Conservation (phyloP, 2,113 vertebrate genomes). For the Dunckerocampus dactyliophorus region DNA sequence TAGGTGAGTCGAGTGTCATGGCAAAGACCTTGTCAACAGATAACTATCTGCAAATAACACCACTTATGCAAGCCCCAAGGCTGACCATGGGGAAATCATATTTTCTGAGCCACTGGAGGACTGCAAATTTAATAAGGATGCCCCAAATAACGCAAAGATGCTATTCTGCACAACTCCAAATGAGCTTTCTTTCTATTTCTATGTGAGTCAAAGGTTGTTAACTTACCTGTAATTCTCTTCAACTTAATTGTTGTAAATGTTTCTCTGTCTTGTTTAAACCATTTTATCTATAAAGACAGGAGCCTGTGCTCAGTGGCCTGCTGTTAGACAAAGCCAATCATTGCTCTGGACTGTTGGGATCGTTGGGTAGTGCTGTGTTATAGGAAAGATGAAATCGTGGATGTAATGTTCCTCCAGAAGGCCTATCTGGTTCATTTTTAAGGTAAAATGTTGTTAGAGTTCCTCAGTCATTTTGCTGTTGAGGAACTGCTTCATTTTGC, state of each 20-base stretch:
- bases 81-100: conserved; percentile 28
- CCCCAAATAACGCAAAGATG: no score
- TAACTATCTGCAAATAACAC: conserved; percentile 72
- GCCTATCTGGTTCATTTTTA: neutral
- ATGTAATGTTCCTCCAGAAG: neutral
- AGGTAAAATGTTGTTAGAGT: neutral
- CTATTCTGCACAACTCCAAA: neutral
- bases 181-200: neutral
- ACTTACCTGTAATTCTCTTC: neutral
- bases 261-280: neutral
- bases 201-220: no score
- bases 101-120: conserved; percentile 29
- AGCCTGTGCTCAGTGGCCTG: conserved; percentile 15
- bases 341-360: neutral
- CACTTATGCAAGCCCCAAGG: conserved; percentile 62
- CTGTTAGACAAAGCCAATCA: neutral
- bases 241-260: no score
- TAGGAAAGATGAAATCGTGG: neutral
- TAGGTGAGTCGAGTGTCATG: conserved; percentile 74
- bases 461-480: neutral
- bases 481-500: neutral
- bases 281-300: neutral
- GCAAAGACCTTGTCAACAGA: conserved; percentile 77
- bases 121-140: neutral
- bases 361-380: neutral